Conservation (phyloP, 2,888 invertebrate genomes). For the Dastarcus helophoroides region DNA sequence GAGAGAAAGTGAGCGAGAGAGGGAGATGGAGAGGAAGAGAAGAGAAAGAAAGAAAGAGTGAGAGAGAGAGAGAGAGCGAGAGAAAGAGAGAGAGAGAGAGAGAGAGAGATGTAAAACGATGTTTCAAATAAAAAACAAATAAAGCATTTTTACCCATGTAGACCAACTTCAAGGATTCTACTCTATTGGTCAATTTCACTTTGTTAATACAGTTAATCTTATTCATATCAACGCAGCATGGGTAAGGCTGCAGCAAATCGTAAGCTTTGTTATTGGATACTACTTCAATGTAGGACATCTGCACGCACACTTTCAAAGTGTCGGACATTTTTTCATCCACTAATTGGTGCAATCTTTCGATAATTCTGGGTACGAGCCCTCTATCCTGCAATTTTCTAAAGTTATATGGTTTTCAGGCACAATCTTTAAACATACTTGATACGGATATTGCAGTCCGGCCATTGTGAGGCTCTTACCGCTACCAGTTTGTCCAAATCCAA, state of each 20-base stretch:
- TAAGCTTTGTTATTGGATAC: constrained; percentile 25
- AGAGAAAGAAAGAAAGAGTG: too few species aligned
- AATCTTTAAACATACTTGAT: constrained; percentile 16
- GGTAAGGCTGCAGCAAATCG: constrained; percentile 29
- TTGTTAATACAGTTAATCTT: constrained; percentile 22
- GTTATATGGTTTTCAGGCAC: neutral
- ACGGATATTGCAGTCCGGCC: constrained; percentile 25
- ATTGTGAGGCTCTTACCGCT: constrained; percentile 33
- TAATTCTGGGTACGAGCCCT: constrained; percentile 33
- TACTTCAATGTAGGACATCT: constrained; percentile 34
- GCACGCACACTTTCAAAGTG: constrained; percentile 27
- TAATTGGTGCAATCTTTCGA: constrained; percentile 28
- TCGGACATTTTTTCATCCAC: constrained; percentile 22
- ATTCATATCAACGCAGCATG: constrained; percentile 18
- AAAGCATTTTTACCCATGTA: constrained; percentile 24
- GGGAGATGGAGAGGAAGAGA: too few species aligned
- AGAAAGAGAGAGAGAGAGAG: too few species aligned
- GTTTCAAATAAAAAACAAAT: neutral
- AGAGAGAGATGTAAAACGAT: too few species aligned
- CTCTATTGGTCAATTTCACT: constrained; percentile 23
- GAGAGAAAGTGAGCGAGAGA: too few species aligned
- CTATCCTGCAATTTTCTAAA: constrained; percentile 30
- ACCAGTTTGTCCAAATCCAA: constrained; percentile 36
- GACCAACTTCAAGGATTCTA: constrained; percentile 27
- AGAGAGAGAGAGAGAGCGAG: too few species aligned